phyloP scores from a whole-genome alignment of 2,888 invertebrate species.

The Trachelus troglodyta region DNA sequence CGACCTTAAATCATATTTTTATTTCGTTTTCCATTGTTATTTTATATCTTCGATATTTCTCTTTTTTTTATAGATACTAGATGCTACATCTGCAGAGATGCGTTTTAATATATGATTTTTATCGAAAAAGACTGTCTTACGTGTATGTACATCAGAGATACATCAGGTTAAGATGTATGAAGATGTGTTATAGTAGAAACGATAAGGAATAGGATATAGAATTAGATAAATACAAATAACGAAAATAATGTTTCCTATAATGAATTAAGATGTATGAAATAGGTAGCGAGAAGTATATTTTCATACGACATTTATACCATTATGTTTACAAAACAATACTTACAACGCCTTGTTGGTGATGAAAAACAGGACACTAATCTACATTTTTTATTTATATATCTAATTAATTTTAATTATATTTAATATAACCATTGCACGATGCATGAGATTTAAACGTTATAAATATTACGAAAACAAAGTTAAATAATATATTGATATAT shows the following conservation, averaged over 20 bases:
- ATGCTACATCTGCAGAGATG: neutral
- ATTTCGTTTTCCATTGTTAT: neutral
- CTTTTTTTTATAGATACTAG: neutral
- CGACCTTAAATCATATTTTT: neutral
- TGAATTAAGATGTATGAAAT: neutral
- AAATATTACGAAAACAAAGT: neutral
- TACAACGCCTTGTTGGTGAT: neutral
- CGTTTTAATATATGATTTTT: neutral
- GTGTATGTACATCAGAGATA: neutral
- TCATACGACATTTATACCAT: neutral
- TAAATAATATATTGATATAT: neutral
- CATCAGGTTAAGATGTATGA: neutral
- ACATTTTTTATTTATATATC: neutral
- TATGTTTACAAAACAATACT: neutral
- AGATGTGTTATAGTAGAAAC: neutral
- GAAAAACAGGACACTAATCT: neutral
- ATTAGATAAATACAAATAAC: neutral
- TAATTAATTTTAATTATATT: neutral
- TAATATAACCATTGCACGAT: neutral
- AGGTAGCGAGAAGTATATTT: neutral
- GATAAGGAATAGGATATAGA: neutral
- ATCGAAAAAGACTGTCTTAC: neutral
- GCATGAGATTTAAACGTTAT: neutral
- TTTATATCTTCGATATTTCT: neutral
- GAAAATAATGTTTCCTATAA: neutral